Evolutionary conservation across 35 echinoderm and acorn worm genomes (phyloP).

Genomic region (Strongylocentrotus purpuratus): DNA sequence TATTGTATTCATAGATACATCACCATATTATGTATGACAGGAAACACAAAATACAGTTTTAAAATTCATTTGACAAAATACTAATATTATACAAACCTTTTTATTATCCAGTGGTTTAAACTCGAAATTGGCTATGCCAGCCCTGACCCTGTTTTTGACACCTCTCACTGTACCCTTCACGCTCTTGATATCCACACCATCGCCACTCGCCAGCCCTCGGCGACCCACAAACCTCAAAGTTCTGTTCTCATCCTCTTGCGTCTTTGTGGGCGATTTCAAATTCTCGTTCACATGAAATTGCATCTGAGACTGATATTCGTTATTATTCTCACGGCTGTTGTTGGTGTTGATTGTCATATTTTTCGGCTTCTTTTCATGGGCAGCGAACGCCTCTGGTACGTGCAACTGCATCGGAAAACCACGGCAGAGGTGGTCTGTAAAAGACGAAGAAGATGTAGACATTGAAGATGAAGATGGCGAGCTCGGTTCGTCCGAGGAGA

Average conservation of each 20-base stretch:
- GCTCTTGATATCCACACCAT: slow-evolving; percentile 88
- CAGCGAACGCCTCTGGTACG: slow-evolving; percentile 32
- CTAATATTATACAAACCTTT: slow-evolving; percentile 61
- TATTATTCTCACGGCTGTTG: slow-evolving; percentile 10
- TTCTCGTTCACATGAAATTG: slow-evolving; percentile 39
- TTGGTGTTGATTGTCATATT: background rate
- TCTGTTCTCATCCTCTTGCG: slow-evolving; percentile 71
- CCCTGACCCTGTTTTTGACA: slow-evolving; percentile 88
- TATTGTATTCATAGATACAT: too few relatives aligned
- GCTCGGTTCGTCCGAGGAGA: slow-evolving; percentile 26
- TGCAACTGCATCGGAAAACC: slow-evolving; percentile 43
- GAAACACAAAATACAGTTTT: too few relatives aligned
- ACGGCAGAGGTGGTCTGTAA: slow-evolving; percentile 17
- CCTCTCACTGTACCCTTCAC: slow-evolving; percentile 84
- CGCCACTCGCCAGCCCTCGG: slow-evolving; percentile 74
- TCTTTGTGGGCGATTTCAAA: background rate
- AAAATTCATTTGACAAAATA: background rate
- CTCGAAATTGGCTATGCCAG: slow-evolving; percentile 92
- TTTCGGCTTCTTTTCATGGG: slow-evolving; percentile 18
- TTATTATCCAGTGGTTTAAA: slow-evolving; percentile 81
- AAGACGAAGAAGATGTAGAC: slow-evolving; percentile 39
- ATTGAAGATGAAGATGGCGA: slow-evolving; percentile 34
- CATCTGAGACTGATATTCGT: slow-evolving; percentile 4
- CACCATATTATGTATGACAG: too few relatives aligned
- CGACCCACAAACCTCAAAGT: slow-evolving; percentile 87